Evolutionary conservation across 2,113 vertebrate species (phyloP), one percentile per base, ranked within the genome.

Genomic region (Ranitomeya variabilis): DNA sequence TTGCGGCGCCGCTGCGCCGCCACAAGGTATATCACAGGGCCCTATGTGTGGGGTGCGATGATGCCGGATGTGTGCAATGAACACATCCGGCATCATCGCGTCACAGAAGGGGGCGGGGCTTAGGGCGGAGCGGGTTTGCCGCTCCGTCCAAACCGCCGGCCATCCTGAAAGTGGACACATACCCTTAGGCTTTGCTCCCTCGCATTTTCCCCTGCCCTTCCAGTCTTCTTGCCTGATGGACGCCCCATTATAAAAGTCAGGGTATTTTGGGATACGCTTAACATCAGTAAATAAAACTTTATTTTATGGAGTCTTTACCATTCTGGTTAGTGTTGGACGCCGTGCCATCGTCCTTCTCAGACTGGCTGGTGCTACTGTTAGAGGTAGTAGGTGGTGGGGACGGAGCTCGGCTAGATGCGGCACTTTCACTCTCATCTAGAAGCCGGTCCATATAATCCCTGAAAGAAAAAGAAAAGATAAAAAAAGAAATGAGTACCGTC

Each of bases 391-490:
- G 96, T 0, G 97, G 97, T 11, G 96, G 97, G 5, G 96, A 96
- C 0, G 96, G 95, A 1, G 97, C 97, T 55, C 96, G 90, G 62
- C 97, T 98, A 86, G 97, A 97, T 0, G 97, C 95, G 0, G 97
- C 95, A 2, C 97, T 99, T 92, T 98, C 98, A 0, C 96, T 97
- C 91, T 99, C 97, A 45, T 98, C 97, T 90, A 98, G 90, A 85
- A 98, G 95, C 31, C 97, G 95, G 86, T 98, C 98, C 97, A 98
- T 99, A 90, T 98, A 98, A 93, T 99, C 97, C 90, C 98, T 99
- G 37, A 45, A 45, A 5, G n/a, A 45, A 45, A 45, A 45, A 45
- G 10, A 14, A 60, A 2, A 51, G 45, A 51, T 19, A 31, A 2
- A 31, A 59, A 1, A 31, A 16, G 2, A 6, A 60, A 57, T 45